phyloP scores from a whole-genome alignment of 2,797 vertebrate species.

The Kryptopterus vitreolus region DNA sequence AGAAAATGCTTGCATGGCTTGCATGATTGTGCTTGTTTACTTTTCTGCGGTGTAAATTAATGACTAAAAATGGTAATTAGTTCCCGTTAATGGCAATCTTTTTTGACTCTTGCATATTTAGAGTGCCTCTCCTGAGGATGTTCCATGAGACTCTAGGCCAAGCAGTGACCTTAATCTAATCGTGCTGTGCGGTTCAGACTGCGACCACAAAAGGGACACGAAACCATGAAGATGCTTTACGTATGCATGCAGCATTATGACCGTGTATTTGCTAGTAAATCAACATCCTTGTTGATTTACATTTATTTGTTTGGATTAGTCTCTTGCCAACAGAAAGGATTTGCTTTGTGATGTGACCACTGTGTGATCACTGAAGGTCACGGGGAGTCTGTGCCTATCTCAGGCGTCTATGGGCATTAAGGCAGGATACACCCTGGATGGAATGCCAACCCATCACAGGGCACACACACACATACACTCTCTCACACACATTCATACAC shows the following conservation, averaged over 20 bases:
- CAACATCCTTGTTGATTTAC: neutral
- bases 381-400: too few relatives aligned
- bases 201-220: neutral
- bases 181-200: constrained; percentile 33
- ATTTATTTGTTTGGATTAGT: neutral
- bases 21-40: constrained; percentile 38
- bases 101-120: constrained; percentile 30
- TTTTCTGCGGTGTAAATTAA: constrained; percentile 36
- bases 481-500: too few relatives aligned
- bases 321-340: neutral
- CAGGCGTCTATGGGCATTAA: too few relatives aligned
- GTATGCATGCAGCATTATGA: neutral
- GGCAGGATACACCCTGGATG: too few relatives aligned
- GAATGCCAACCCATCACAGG: too few relatives aligned
- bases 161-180: constrained; percentile 42
- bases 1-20: constrained; percentile 21
- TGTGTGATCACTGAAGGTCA: too few relatives aligned
- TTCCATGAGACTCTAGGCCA: constrained; percentile 17
- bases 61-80: constrained; percentile 34
- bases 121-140: constrained; percentile 14
- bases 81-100: constrained; percentile 36
- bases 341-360: neutral
- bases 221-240: constrained; percentile 9
- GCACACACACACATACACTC: too few relatives aligned
- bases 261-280: neutral